Evolutionary conservation across 1,140 invertebrate genomes (phyloP).

Genomic region (Anadara kagoshimensis): DNA sequence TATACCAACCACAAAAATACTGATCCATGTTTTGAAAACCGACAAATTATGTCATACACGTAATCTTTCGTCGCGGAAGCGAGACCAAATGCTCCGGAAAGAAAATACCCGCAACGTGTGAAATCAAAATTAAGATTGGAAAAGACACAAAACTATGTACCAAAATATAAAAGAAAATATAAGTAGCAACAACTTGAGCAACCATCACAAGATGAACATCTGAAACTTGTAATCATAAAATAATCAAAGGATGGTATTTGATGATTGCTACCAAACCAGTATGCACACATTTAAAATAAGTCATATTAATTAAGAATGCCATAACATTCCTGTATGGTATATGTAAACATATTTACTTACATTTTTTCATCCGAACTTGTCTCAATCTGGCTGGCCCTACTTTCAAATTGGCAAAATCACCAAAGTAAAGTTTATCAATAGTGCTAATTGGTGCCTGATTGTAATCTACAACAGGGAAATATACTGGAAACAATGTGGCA

Average conservation of each 20-base stretch:
- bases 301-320: background rate
- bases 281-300: background rate
- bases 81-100: background rate
- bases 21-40: background rate
- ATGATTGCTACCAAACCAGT: background rate
- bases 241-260: background rate
- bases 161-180: background rate
- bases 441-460: slow-evolving; percentile 27
- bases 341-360: slow-evolving; percentile 21
- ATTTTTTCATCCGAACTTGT: slow-evolving; percentile 41
- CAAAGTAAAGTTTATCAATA: slow-evolving; percentile 29
- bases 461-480: slow-evolving; percentile 45
- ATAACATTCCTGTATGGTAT: background rate
- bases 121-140: too few species aligned
- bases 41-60: background rate
- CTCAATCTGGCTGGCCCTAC: slow-evolving; percentile 50
- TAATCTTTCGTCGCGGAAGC: background rate
- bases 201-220: background rate
- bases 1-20: background rate
- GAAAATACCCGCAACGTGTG: too few species aligned
- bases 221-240: background rate
- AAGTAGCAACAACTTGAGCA: background rate
- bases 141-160: background rate
- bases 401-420: slow-evolving; percentile 37
- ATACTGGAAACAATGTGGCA: slow-evolving; percentile 30